These are phyloP conservation scores for Malacoraja senta DNA, from an alignment of 2,797 vertebrate species.

Conservation along the genomic window DNA sequence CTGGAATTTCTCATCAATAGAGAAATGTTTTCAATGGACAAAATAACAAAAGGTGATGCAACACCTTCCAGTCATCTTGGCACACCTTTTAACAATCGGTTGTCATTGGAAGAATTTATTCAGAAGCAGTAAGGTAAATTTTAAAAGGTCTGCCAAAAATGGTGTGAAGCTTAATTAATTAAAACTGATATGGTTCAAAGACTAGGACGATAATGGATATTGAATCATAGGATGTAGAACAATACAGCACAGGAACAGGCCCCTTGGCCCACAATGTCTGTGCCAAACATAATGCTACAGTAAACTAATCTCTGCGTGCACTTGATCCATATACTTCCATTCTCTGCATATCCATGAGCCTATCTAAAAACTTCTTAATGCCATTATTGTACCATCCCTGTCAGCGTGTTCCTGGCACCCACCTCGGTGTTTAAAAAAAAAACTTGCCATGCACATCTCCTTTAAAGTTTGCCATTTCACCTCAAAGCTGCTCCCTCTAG, in stretches of 20 bases:
- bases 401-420: too few relatives aligned
- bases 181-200: neutral
- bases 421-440: too few relatives aligned
- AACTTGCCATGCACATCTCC: too few relatives aligned
- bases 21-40: neutral
- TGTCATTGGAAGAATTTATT: neutral
- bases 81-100: neutral
- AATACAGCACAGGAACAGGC: too few relatives aligned
- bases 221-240: neutral
- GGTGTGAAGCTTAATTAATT: neutral
- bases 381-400: too few relatives aligned
- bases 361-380: neutral
- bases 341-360: neutral
- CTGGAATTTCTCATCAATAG: neutral
- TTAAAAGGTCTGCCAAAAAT: neutral
- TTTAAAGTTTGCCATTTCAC: too few relatives aligned
- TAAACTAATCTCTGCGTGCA: too few relatives aligned
- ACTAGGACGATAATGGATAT: neutral
- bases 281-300: too few relatives aligned
- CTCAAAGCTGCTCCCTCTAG: too few relatives aligned
- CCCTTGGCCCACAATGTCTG: too few relatives aligned
- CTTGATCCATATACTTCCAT: neutral
- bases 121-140: neutral
- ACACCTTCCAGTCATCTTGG: neutral
- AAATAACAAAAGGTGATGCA: neutral